Evolutionary conservation across 2,888 invertebrate species (phyloP), one percentile per base, ranked within the genome.

Genomic region (Lasioglossum morio): DNA sequence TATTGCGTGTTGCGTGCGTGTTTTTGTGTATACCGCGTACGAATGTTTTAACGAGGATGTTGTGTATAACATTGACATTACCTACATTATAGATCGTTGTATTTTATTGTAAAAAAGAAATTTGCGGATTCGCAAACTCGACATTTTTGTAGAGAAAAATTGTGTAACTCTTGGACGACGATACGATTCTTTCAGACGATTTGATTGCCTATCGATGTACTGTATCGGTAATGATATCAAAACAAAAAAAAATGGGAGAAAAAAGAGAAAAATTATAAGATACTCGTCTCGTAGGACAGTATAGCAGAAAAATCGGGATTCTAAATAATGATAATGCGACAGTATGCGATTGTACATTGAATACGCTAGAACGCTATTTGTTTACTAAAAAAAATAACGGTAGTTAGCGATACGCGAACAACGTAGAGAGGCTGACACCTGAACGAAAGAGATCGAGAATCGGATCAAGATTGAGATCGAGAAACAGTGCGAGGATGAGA

Each of bases 21-120:
- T 37, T 34, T 70, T 74, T 75, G 69, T 83, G 82, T 77, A 83
- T 79, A 72, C 78, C 72, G 76, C 34, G 72, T 81, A 34, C 73
- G 81, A 79, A 79, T 70, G 70, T 70, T 76, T 46, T 48, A 76
- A 70, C 77, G 89, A 89, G 90, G 81, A 83, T n/a, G 86, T 87
- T 89, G 85, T 79, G 79, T 75, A 76, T 85, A 73, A 76, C 66
- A 76, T 46, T 83, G 66, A 79, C 76, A 92, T 91, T 88, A 69
- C 37, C 69, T 70, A 70, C 40, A 40, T 40, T 70, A 89, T 89
- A 85, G 91, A 92, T 93, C 92, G 90, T 92, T 94, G 94, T 94
- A 94, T 94, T 94, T 94, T 94, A 94, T 92, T 94, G 94, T 94
- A 94, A 91, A 93, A 90, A 92, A 70, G 5, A n/a, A 34, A 60